Conservation (phyloP, 2,113 vertebrate genomes). For the Urocolius indicus region DNA sequence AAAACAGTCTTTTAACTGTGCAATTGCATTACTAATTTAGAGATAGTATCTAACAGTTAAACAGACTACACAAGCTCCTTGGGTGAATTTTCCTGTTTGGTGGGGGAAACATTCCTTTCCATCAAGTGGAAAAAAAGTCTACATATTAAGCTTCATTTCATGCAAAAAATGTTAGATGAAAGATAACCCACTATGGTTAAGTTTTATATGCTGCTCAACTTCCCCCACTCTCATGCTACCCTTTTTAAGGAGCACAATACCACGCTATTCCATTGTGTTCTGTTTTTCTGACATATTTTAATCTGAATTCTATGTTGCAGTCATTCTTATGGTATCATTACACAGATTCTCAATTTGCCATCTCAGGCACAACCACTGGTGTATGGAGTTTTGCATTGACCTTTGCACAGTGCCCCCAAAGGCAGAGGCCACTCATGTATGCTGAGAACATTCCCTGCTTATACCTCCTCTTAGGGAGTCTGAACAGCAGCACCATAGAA, state of each 20-base stretch:
- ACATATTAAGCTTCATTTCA: not conserved
- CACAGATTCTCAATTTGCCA: not conserved
- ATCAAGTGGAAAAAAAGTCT: not conserved
- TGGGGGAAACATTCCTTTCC: not conserved
- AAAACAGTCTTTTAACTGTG: not conserved
- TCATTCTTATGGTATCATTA: not conserved
- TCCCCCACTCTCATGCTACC: not conserved
- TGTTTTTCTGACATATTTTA: not conserved
- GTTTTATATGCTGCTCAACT: not conserved
- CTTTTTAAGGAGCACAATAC: not conserved
- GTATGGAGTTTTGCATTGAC: not conserved
- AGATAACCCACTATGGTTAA: not conserved
- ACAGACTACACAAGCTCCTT: not conserved
- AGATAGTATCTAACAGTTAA: not conserved
- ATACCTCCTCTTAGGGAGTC: fast-evolving
- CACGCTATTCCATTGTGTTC: not conserved
- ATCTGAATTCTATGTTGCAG: not conserved
- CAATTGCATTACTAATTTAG: not conserved
- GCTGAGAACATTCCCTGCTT: not conserved
- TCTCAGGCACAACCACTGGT: not conserved
- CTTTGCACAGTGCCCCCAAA: not conserved
- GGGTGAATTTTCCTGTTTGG: not conserved
- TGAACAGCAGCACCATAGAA: not conserved
- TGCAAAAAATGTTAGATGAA: not conserved
- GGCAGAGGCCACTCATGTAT: not conserved